A percentile compares a stretch with the other conserved stretches of the same genome.
These are phyloP conservation scores for Aleiodes sp. DNA, from an alignment of 1,140 invertebrate genomes.

Conservation along the genomic window DNA sequence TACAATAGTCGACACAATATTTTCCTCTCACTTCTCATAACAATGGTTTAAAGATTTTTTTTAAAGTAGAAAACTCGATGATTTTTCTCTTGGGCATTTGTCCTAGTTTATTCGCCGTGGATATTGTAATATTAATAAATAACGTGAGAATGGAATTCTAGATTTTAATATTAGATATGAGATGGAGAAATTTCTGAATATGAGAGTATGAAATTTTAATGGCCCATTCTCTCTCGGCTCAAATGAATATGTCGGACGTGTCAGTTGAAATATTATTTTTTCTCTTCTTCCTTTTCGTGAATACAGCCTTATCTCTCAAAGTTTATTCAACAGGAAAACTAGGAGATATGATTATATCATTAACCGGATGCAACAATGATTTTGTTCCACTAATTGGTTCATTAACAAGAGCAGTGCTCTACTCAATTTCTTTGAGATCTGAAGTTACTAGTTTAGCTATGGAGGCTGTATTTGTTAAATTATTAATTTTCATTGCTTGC, in stretches of 20 bases:
- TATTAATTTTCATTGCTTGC: neutral
- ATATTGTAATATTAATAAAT: conserved; percentile 15
- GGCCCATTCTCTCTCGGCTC: too few species aligned
- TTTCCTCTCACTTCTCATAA: neutral
- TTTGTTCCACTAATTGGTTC: neutral
- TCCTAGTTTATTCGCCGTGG: neutral
- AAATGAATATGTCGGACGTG: too few species aligned
- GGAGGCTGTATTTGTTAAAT: neutral
- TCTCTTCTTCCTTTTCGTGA: too few species aligned
- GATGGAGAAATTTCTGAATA: neutral
- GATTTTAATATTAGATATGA: conserved; percentile 21
- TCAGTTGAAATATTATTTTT: too few species aligned
- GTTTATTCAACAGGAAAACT: neutral
- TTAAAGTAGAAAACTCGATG: neutral
- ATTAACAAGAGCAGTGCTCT: neutral
- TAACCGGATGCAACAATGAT: neutral
- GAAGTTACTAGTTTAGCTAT: too few species aligned
- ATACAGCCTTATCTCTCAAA: neutral
- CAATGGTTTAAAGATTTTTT: neutral
- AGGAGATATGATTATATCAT: neutral
- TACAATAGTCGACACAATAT: neutral
- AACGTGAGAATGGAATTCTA: neutral
- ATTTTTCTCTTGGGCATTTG: neutral
- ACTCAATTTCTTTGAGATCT: too few species aligned
- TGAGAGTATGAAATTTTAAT: neutral